Conservation (phyloP, 2,797 vertebrate species). For the Myoxocephalus aenaeus region DNA sequence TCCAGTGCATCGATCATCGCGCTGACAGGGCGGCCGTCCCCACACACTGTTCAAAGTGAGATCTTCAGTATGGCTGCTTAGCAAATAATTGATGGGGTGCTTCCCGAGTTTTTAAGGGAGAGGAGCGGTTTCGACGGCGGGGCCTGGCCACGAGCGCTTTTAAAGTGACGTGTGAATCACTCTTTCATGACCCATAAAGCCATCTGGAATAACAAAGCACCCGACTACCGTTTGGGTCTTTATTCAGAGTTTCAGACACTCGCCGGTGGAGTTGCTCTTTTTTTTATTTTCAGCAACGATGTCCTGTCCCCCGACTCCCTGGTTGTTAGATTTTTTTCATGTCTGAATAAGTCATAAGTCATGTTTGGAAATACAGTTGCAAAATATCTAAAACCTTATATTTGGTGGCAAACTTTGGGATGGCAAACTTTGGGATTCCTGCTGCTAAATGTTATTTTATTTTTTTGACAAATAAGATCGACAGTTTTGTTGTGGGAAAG, state of each 20-base stretch:
- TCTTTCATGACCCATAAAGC: constrained; percentile 80
- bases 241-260: constrained; percentile 47
- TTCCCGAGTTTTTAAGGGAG: constrained; percentile 72
- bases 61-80: constrained; percentile 85
- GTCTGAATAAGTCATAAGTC: neutral
- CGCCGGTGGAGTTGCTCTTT: constrained; percentile 12
- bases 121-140: constrained; percentile 59
- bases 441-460: neutral
- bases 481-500: no score
- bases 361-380: neutral
- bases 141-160: constrained; percentile 59
- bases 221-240: constrained; percentile 46
- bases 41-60: constrained; percentile 82
- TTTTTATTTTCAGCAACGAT: neutral
- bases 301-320: neutral
- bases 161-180: constrained; percentile 76
- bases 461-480: neutral
- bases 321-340: neutral
- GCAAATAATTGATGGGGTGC: constrained; percentile 83
- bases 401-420: neutral
- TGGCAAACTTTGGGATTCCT: neutral
- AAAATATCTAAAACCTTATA: neutral
- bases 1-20: constrained; percentile 80
- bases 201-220: constrained; percentile 76
- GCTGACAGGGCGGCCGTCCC: constrained; percentile 76